These are phyloP conservation scores for Holothuria scabra DNA, from an alignment of 53 echinoderm and acorn worm species.

Conservation along the genomic window DNA sequence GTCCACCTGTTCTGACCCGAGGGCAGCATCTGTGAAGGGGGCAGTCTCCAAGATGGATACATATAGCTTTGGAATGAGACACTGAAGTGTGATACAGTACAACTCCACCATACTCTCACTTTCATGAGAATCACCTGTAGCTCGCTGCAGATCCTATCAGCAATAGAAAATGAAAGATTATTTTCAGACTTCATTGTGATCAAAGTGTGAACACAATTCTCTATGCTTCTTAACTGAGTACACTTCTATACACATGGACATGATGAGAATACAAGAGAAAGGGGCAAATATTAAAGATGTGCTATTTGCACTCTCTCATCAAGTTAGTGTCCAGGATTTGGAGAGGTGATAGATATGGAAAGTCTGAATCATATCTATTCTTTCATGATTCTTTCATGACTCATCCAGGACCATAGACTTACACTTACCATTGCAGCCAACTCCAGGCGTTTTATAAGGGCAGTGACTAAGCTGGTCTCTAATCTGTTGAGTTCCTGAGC, in stretches of 20 bases:
- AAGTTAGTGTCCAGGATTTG: no score
- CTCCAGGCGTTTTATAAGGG: conserved; percentile 80
- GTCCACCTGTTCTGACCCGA: conserved; percentile 31
- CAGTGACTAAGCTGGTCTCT: conserved; percentile 84
- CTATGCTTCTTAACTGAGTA: no score
- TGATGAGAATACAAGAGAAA: no score
- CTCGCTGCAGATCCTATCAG: conserved; percentile 78
- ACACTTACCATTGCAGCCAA: conserved; percentile 85
- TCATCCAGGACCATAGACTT: neutral
- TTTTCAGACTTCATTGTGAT: no score
- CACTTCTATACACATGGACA: no score
- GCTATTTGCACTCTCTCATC: no score
- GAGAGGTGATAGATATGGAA: no score
- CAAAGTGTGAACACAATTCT: no score
- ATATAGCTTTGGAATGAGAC: conserved; percentile 82
- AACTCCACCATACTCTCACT: conserved; percentile 73
- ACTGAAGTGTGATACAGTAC: conserved; percentile 83
- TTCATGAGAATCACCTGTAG: conserved; percentile 69
- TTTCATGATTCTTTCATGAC: no score
- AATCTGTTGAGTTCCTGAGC: conserved; percentile 83
- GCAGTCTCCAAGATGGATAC: conserved; percentile 77
- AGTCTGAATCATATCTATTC: no score
- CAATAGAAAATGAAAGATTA: neutral
- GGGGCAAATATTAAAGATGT: no score
- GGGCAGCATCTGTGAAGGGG: conserved; percentile 67